These are phyloP conservation scores for Struthio camelus DNA, from an alignment of 2,113 vertebrate genomes.

Conservation along the genomic window DNA sequence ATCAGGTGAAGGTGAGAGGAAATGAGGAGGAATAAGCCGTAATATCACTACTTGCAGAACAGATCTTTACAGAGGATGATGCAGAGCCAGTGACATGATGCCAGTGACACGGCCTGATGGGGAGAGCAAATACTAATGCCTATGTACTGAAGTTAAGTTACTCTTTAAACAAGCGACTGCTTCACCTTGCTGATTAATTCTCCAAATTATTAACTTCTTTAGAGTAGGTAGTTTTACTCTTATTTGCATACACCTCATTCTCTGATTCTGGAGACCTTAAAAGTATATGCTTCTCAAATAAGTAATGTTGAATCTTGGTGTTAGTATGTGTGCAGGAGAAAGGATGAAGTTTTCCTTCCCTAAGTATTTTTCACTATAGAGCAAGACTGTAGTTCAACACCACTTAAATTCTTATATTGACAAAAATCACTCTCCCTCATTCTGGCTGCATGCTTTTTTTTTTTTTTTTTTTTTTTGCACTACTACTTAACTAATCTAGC, in stretches of 20 bases:
- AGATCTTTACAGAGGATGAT: not conserved
- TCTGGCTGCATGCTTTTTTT: not conserved
- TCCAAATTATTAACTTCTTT: too few species aligned
- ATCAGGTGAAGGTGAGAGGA: not conserved
- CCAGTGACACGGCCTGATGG: not conserved
- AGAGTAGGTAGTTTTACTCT: too few species aligned
- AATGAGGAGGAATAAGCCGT: not conserved
- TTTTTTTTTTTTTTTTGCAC: not conserved
- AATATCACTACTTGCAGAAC: not conserved
- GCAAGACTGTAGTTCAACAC: not conserved
- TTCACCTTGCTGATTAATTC: not conserved
- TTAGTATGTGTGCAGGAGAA: not conserved
- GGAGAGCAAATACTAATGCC: not conserved
- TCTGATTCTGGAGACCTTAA: not conserved
- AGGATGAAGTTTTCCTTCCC: not conserved
- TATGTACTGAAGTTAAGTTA: not conserved
- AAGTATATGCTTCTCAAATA: not conserved
- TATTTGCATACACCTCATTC: not conserved
- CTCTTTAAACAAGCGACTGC: not conserved
- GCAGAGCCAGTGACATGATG: not conserved
- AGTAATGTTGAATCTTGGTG: not conserved
- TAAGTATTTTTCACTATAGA: not conserved
- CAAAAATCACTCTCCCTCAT: not conserved
- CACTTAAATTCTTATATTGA: not conserved
- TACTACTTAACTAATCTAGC: not conserved